Evolutionary conservation across 2,113 vertebrate genomes (phyloP).

Genomic region (Zonotrichia leucophrys): DNA sequence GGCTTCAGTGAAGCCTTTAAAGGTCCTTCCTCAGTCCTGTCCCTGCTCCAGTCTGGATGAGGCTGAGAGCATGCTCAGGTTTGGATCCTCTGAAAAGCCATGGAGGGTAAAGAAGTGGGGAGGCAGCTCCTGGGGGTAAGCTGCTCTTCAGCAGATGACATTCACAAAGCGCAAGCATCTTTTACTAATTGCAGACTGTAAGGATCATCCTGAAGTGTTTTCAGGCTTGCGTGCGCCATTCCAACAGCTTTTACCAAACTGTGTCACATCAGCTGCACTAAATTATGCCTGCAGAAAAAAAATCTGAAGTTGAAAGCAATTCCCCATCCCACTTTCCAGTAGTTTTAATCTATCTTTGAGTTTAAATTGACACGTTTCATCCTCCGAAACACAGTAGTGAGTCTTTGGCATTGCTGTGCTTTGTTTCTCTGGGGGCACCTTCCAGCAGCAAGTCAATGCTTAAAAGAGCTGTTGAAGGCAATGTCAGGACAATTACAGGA

Average conservation of each 20-base stretch:
- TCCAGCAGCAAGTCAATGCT: slow-evolving; percentile 3
- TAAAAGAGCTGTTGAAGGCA: slow-evolving; percentile 45
- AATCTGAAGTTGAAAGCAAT: slow-evolving; percentile 49
- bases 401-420: not conserved
- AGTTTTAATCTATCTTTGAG: slow-evolving; percentile 29
- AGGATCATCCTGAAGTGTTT: slow-evolving; percentile 40
- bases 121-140: not conserved
- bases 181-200: slow-evolving; percentile 8
- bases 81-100: not conserved
- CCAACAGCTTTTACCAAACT: not conserved
- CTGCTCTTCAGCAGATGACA: not conserved
- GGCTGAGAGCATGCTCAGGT: not conserved
- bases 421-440: slow-evolving; percentile 48
- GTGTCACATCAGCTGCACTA: slow-evolving; percentile 35
- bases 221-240: not conserved
- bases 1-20: slow-evolving; percentile 27
- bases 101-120: not conserved
- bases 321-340: not conserved
- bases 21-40: slow-evolving; percentile 6
- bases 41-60: not conserved
- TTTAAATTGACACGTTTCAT: slow-evolving; percentile 37
- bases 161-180: not conserved
- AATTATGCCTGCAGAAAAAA: slow-evolving; percentile 39
- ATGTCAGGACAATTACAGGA: slow-evolving; percentile 42
- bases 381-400: not conserved